A percentile compares a stretch with the other conserved stretches of the same genome.
Conservation (phyloP, 2,888 invertebrate species). For the Aphrophora alni region DNA sequence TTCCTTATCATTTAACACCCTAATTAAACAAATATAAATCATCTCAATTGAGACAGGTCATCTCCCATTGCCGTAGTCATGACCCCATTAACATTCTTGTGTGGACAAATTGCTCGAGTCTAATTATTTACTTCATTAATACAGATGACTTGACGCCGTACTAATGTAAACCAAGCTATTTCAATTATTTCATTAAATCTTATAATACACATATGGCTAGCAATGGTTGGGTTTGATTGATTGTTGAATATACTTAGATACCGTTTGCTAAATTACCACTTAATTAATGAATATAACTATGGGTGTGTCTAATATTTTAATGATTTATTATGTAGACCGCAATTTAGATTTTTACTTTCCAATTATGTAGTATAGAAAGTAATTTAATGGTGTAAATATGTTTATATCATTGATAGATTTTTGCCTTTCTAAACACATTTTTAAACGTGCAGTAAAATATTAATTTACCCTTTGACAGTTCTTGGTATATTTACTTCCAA, state of each 20-base stretch:
- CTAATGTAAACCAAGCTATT: background rate
- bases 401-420: no score
- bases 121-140: background rate
- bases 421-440: no score
- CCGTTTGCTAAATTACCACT: background rate
- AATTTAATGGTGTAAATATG: no score
- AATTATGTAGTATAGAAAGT: background rate
- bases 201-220: background rate
- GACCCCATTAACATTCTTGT: background rate
- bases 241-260: background rate
- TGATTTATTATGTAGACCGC: background rate
- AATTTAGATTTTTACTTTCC: background rate
- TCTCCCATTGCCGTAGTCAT: background rate
- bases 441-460: no score
- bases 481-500: no score
- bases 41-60: background rate
- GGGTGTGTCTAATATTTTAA: background rate
- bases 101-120: background rate
- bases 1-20: no score
- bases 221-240: background rate
- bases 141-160: background rate
- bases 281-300: background rate
- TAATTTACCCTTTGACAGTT: no score
- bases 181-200: background rate
- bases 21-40: background rate